These are phyloP conservation scores for Platysteira castanea DNA, from an alignment of 2,113 vertebrate genomes.

Conservation along the genomic window DNA sequence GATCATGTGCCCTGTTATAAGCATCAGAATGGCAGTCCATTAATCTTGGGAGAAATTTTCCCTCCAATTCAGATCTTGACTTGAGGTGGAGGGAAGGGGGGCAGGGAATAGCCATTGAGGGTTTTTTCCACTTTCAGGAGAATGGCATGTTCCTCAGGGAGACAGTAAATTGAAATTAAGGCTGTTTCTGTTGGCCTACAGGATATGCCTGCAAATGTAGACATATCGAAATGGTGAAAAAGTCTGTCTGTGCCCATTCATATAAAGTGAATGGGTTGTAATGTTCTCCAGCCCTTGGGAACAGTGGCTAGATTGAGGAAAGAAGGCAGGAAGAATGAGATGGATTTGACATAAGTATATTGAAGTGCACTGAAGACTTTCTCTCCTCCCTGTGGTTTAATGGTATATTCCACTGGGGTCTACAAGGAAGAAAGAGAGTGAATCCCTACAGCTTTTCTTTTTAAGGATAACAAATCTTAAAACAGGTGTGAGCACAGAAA, in stretches of 20 bases:
- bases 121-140: conserved; percentile 85
- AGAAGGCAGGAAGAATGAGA: conserved; percentile 90
- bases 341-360: conserved; percentile 98
- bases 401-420: conserved; percentile 84
- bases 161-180: conserved; percentile 98
- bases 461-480: conserved; percentile 90
- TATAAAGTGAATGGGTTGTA: conserved; percentile 92
- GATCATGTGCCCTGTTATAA: conserved; percentile 76
- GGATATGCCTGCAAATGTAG: conserved; percentile 98
- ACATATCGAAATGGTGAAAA: conserved; percentile 92
- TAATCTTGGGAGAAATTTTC: conserved; percentile 81
- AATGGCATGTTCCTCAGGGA: conserved; percentile 88
- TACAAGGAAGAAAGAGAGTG: conserved; percentile 87
- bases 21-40: conserved; percentile 81
- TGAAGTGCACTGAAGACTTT: conserved; percentile 87
- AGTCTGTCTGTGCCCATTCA: conserved; percentile 98
- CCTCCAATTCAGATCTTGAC: conserved; percentile 70
- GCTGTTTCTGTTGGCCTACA: conserved; percentile 94
- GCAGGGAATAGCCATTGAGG: conserved; percentile 43
- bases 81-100: conserved; percentile 39
- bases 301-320: conserved; percentile 82
- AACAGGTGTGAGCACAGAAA: conserved; percentile 90
- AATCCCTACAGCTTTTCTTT: conserved; percentile 86
- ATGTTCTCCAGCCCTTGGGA: conserved; percentile 89
- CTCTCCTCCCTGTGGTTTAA: conserved; percentile 91